Base-by-base conservation (phyloP, 2,797 vertebrate genomes). In the Salarias fasciatus region DNA sequence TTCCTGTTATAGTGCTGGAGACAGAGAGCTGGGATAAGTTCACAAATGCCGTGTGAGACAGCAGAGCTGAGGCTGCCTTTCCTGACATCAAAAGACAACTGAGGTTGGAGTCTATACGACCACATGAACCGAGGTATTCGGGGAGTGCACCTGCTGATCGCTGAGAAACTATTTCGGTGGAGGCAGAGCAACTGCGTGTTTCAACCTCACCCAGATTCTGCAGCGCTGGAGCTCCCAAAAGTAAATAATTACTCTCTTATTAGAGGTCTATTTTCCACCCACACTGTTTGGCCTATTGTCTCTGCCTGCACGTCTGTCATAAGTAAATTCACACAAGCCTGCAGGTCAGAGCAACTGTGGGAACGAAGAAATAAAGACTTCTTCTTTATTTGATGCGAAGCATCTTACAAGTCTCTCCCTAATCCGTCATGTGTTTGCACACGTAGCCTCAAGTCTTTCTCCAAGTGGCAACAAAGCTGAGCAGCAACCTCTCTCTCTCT, bases 61-160 rank as follows among this genome's bases (percentile, higher is more conserved):
- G 33, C 64, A 31, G 36, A 50, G 41, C 65, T 30, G 51, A 33
- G 41, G n/a, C 46, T 8, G 38, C 44, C 45, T 37, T 8, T 38
- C 44, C 45, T 37, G 18, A 81, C 62, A 72, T 73, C 42, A 72
- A 81, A 77, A 55, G 61, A 60, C 38, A 36, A 41, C 45, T n/a
- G 40, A 63, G 55, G 71, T 70, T 53, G 11, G 53, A 37, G 12
- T 55, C 54, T 53, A n/a, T 43, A 35, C 40, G 49, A 18, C 46
- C 71, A 69, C 31, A 48, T 58, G 58, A 68, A 38, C 42, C 28
- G 15, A 55, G 53, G 54, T 63, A 53, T 75, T 80, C 54, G 72
- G 11, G 53, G 53, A 45, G 58, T 75, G 82, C 85, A 90, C 87
- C 86, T 89, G 89, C 72, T 54, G 51, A 72, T 44, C 44, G 60